Base-by-base conservation (phyloP, 1,140 invertebrate species). In the Chlorops oryzae region DNA sequence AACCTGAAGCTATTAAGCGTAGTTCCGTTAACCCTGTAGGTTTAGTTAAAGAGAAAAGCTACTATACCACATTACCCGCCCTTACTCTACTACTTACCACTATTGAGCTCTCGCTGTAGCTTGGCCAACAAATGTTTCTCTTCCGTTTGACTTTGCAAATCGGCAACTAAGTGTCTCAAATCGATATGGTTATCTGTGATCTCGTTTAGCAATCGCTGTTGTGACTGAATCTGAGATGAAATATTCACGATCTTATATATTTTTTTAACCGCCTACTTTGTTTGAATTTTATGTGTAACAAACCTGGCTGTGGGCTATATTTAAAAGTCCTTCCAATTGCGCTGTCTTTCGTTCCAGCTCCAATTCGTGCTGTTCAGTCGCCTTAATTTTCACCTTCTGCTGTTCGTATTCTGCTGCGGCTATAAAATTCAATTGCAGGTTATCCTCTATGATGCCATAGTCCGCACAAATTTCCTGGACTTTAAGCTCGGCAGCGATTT, bases 271-370 rank as follows among this genome's bases (percentile, higher is more conserved):
- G n/a, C 22, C 22, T 9, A 43, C 21, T 10, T 20, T 7, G n/a
- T n/a, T n/a, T n/a, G 12, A 15, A 37, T 21, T 22, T 3, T 20
- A 1, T 4, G 10, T 7, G 10, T 1, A 13, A 23, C 21, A 21
- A 9, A 27, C 40, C 55, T 62, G 75, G 5, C 70, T 65, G 25
- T 72, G 62, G 27, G 73, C 62, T 13, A 78, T 70, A 35, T 73
- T 62, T 0, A 73, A 45, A 3, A 65, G 50, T 18, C 67, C 72
- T 46, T 70, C 68, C 21, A 78, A 51, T 38, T 63, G 67, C 20
- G 74, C 68, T 27, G 69, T 73, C 32, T 78, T 72, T 10, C 63
- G 50, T 34, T 58, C 47, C 42, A 76, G 38, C 18, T 61, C 59
- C 22, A 54, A 38, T 15, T 66, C 59, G 18, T 58, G 52, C 13